Percentiles rank a stretch among this genome's conserved stretches.
Conservation (phyloP, 2,113 vertebrate genomes). For the Planiliza haematocheilus region DNA sequence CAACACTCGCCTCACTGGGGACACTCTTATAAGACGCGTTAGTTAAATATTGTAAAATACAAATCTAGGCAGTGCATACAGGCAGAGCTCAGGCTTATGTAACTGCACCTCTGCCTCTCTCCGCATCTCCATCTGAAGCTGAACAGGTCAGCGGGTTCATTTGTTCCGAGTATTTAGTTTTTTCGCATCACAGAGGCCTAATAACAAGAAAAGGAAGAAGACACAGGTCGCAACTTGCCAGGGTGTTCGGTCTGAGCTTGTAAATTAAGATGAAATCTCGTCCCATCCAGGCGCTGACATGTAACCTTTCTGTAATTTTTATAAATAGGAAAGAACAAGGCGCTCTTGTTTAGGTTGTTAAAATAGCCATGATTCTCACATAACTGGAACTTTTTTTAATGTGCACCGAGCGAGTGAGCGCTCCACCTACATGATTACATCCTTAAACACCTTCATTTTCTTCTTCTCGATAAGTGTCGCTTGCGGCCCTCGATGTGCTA, state of each 20-base stretch:
- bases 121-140: constrained; percentile 39
- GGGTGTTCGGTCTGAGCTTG: neutral
- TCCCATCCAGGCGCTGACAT: neutral
- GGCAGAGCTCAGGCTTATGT: constrained; percentile 54
- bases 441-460: constrained; percentile 29
- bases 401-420: constrained; percentile 32
- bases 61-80: constrained; percentile 62
- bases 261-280: constrained; percentile 3
- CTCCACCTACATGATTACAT: constrained; percentile 55
- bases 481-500: neutral
- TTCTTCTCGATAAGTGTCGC: neutral
- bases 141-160: constrained; percentile 47
- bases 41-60: constrained; percentile 57
- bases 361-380: constrained; percentile 46
- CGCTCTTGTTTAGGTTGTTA: constrained; percentile 15
- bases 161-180: constrained; percentile 8
- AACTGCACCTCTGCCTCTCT: constrained; percentile 59
- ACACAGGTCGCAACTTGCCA: neutral
- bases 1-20: constrained; percentile 45
- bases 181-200: neutral
- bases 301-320: constrained; percentile 21
- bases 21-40: constrained; percentile 37
- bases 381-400: constrained; percentile 60
- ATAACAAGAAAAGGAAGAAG: neutral
- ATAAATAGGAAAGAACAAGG: constrained; percentile 17